Evolutionary conservation across 2,797 vertebrate genomes (phyloP).

Genomic region (Pipistrellus nathusii): DNA sequence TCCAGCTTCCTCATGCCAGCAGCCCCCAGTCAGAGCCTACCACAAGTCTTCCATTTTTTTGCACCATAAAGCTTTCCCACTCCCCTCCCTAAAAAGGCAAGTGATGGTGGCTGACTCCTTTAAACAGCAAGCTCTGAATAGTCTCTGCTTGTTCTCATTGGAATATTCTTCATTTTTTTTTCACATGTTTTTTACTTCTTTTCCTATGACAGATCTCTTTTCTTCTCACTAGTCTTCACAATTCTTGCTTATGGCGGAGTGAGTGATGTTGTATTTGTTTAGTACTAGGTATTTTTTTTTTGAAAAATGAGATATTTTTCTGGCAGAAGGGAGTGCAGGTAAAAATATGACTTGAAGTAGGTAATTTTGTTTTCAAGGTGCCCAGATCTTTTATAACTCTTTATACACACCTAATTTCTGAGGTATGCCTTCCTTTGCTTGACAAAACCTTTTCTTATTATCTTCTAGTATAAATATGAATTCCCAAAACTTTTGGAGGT

Average conservation of each 20-base stretch:
- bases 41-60: not conserved
- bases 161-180: not conserved
- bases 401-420: not conserved
- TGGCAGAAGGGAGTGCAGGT: not conserved
- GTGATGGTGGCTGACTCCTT: not conserved
- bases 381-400: not conserved
- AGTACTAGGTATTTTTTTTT: not conserved
- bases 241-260: not conserved
- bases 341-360: not conserved
- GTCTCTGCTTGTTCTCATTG: not conserved
- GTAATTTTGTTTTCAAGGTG: not conserved
- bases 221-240: not conserved
- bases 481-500: not conserved
- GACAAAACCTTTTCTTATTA: not conserved
- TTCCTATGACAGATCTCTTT: not conserved
- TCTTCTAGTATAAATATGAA: not conserved
- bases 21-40: not conserved
- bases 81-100: not conserved
- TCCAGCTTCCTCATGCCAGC: not conserved
- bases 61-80: not conserved
- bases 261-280: not conserved
- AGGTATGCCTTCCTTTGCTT: not conserved
- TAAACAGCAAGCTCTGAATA: not conserved
- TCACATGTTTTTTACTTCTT: not conserved
- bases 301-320: not conserved